Evolutionary conservation across 2,113 vertebrate species (phyloP), one percentile per base, ranked within the genome.

Genomic region (Neofelis nebulosa): DNA sequence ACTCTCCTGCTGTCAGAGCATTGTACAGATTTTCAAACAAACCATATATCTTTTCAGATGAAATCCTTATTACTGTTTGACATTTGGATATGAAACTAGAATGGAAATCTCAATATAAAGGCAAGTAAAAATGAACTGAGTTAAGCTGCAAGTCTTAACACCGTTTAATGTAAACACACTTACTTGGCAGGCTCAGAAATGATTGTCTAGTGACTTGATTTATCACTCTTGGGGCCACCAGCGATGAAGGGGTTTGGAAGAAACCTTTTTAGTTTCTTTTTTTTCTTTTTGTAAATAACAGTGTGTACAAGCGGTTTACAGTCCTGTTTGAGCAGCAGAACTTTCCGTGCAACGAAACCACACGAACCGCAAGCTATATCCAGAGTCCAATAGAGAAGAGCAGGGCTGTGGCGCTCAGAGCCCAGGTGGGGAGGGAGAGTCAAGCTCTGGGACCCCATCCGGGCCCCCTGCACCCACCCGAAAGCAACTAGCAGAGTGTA

Each of bases 51-150:
- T 16, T 95, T 97, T 74, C 63, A 96, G 76, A 89, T 19, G 93
- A 81, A 96, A 38, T 93, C 41, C 66, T 89, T 92, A 31, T 93
- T 85, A 68, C 10, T 25, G 27, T 68, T 73, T 97, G 78, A 98
- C 65, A 95, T 82, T 95, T 68, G 76, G 38, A 27, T 48, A 74
- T 52, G 18, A 82, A 23, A 80, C 11, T 45, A 9, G 61, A 48
- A 93, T 74, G 71, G 91, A 97, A 97, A 83, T 91, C 13, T 86
- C 80, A 97, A 97, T 92, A 23, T 0, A 88, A 93, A 68, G 41
- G 29, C 76, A 88, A 81, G 63, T 41, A 33, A 7, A 97, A 96
- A 89, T 23, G 68, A 94, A 61, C 79, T 0, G 3, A 69, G 66
- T 73, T 93, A 79, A 82, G 33, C 65, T 65, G 8, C 45, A 61